Percentiles rank a stretch among this genome's conserved stretches.
phyloP scores from a whole-genome alignment of 2,888 invertebrate genomes.

The Apantesis nais region DNA sequence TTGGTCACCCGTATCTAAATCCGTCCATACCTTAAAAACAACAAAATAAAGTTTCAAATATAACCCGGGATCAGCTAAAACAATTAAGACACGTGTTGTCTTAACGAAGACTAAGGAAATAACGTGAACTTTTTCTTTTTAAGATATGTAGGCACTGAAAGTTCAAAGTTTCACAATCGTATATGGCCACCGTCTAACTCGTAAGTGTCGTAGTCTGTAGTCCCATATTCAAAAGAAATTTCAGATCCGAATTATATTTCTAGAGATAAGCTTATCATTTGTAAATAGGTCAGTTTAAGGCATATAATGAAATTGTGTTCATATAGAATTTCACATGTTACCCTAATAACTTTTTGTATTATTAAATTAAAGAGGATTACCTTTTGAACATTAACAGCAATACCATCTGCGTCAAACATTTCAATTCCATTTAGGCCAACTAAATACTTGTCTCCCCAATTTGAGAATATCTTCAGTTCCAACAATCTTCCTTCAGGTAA shows the following conservation, averaged over 20 bases:
- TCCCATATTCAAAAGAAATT: too few relatives aligned
- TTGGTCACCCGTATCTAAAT: slow-evolving; percentile 83
- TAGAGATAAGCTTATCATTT: too few relatives aligned
- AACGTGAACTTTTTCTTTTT: neutral
- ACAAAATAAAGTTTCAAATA: neutral
- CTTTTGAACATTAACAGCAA: slow-evolving; percentile 85
- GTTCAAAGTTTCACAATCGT: too few relatives aligned
- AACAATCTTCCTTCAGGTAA: slow-evolving; percentile 89
- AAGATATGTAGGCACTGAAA: too few relatives aligned
- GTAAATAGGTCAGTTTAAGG: too few relatives aligned
- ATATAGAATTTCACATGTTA: neutral
- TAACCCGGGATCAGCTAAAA: neutral
- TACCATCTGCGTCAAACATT: slow-evolving; percentile 88
- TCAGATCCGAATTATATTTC: too few relatives aligned
- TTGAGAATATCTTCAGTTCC: slow-evolving; percentile 88
- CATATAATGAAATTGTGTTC: neutral
- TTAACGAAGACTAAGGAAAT: neutral
- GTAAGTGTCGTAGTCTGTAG: too few relatives aligned
- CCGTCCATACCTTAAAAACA: slow-evolving; percentile 85
- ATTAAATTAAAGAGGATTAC: slow-evolving; percentile 67
- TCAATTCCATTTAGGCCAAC: slow-evolving; percentile 93
- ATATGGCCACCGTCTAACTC: too few relatives aligned
- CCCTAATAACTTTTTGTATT: neutral
- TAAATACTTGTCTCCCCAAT: slow-evolving; percentile 93
- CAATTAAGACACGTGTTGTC: neutral